Conservation (phyloP, 2,797 vertebrate species). For the Enteromius mattozi region DNA sequence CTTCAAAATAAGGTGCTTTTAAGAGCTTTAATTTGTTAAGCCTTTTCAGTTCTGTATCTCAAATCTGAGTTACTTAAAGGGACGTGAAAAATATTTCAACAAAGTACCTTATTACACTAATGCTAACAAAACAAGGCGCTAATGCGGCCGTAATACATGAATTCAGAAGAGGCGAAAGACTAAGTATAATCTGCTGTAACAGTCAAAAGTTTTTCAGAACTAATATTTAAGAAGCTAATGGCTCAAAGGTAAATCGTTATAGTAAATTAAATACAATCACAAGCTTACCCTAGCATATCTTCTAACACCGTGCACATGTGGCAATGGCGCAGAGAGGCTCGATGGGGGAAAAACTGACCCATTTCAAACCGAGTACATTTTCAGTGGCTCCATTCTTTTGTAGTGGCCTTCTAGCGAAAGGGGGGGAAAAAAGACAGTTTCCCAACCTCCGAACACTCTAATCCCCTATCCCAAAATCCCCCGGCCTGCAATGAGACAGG, state of each 20-base stretch:
- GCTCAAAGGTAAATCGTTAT: slow-evolving; percentile 53
- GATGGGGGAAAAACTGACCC: slow-evolving; percentile 64
- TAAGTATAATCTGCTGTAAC: slow-evolving; percentile 20
- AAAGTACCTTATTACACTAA: slow-evolving; percentile 61
- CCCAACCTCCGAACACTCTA: slow-evolving; percentile 72
- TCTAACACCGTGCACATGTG: slow-evolving; percentile 48
- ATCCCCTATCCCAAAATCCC: slow-evolving; percentile 76
- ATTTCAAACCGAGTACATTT: slow-evolving; percentile 65
- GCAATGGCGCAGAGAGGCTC: slow-evolving; percentile 54
- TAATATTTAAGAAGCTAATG: slow-evolving; percentile 48
- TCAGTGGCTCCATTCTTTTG: slow-evolving; percentile 56
- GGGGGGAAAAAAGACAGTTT: slow-evolving; percentile 52
- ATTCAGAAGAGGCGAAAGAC: slow-evolving; percentile 13
- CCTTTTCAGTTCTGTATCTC: slow-evolving; percentile 72
- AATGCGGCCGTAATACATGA: slow-evolving; percentile 15
- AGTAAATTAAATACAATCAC: slow-evolving; percentile 58
- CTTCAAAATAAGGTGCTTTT: slow-evolving; percentile 79
- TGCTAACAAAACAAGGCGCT: slow-evolving; percentile 12
- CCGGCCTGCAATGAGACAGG: slow-evolving; percentile 74
- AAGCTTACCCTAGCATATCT: slow-evolving; percentile 56
- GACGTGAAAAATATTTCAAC: slow-evolving; percentile 62
- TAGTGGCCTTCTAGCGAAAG: slow-evolving; percentile 61
- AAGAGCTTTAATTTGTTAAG: slow-evolving; percentile 74
- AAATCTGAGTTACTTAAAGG: slow-evolving; percentile 70
- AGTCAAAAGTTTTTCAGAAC: slow-evolving; percentile 42